Evolutionary conservation across 1,140 invertebrate species (phyloP).

Genomic region (Thaumetopoea pityocampa): DNA sequence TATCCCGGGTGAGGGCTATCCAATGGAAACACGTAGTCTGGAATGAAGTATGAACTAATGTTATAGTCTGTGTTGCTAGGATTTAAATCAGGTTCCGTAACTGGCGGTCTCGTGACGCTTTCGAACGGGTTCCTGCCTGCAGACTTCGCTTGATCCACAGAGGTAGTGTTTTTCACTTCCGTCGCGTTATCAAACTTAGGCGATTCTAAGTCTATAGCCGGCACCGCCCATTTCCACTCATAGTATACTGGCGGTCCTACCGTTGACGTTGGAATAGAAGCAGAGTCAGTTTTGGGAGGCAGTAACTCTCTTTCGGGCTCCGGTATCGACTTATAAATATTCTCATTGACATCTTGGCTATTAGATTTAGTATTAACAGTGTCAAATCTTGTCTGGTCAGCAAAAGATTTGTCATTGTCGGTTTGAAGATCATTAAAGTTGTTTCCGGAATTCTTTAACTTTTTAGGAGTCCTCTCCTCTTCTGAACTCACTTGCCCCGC

Average conservation of each 20-base stretch:
- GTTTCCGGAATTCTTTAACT: constrained; percentile 48
- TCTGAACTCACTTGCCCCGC: constrained; percentile 51
- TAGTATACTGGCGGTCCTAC: constrained; percentile 79
- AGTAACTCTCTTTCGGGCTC: constrained; percentile 40
- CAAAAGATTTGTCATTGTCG: constrained; percentile 38
- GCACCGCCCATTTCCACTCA: constrained; percentile 80
- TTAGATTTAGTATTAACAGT: constrained; percentile 45
- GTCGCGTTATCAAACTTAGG: constrained; percentile 56
- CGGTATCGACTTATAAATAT: constrained; percentile 14
- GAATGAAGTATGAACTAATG: constrained; percentile 72
- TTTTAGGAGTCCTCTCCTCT: constrained; percentile 52
- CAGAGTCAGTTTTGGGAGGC: constrained; percentile 57
- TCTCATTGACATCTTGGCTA: neutral
- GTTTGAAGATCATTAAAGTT: constrained; percentile 43
- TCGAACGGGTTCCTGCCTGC: constrained; percentile 44
- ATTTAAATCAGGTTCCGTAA: constrained; percentile 16
- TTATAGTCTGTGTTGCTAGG: constrained; percentile 54
- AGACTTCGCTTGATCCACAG: constrained; percentile 17
- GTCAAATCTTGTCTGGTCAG: constrained; percentile 40
- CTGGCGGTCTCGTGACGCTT: constrained; percentile 32
- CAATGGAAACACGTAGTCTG: constrained; percentile 77
- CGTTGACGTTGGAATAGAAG: constrained; percentile 64
- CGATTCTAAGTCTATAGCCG: constrained; percentile 75
- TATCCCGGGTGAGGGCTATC: constrained; percentile 76
- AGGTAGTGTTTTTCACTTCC: constrained; percentile 30